Evolutionary conservation across 2,888 invertebrate species (phyloP).

Genomic region (Nineta flava): DNA sequence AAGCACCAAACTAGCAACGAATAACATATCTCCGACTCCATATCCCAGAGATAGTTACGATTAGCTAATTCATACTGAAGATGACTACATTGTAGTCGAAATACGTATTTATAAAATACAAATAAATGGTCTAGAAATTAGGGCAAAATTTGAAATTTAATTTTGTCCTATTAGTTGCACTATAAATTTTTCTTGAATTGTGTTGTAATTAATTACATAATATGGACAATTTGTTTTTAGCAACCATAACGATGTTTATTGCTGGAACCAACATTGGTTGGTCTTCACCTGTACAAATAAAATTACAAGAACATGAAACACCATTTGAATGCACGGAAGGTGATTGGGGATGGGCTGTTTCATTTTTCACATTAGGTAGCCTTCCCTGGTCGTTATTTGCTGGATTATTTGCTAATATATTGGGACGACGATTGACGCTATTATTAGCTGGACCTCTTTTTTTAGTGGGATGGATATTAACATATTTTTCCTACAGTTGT

Average conservation of each 20-base stretch:
- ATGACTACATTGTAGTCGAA: too few relatives aligned
- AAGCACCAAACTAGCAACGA: too few relatives aligned
- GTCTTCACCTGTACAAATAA: neutral
- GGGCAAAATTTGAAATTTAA: too few relatives aligned
- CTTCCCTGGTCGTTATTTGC: constrained; percentile 37
- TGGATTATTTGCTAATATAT: constrained; percentile 35
- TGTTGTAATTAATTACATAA: neutral
- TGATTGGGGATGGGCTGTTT: neutral
- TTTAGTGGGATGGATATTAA: constrained; percentile 31
- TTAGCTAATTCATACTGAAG: too few relatives aligned
- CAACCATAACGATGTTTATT: neutral
- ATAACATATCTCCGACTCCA: too few relatives aligned
- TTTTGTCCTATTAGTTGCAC: too few relatives aligned
- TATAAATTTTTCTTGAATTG: too few relatives aligned
- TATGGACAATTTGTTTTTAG: neutral
- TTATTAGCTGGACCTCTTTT: constrained; percentile 33
- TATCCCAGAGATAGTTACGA: too few relatives aligned
- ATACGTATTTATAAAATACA: too few relatives aligned
- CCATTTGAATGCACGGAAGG: neutral
- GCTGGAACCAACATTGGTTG: neutral
- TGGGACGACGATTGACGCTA: constrained; percentile 38
- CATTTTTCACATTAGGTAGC: constrained; percentile 27
- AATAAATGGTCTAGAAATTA: too few relatives aligned
- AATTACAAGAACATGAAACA: neutral
- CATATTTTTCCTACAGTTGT: constrained; percentile 27